Percentiles rank a stretch among this genome's conserved stretches.
Evolutionary conservation across 2,888 invertebrate genomes (phyloP).

Genomic region (Philhelius pedissequus): DNA sequence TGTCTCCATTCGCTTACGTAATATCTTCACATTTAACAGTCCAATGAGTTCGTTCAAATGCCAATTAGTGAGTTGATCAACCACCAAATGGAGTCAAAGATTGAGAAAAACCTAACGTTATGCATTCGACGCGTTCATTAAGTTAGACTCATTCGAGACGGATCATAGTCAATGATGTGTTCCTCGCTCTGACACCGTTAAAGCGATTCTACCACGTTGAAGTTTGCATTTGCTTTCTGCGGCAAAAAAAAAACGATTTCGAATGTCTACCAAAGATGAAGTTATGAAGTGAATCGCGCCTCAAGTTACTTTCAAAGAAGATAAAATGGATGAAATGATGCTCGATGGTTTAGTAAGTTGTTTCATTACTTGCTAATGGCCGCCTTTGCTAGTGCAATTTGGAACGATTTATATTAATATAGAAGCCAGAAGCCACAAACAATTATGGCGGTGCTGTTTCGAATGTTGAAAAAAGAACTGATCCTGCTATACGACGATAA

Average conservation of each 20-base stretch:
- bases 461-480: background rate
- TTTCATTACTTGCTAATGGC: conserved; percentile 45
- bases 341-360: conserved; percentile 54
- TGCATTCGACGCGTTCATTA: background rate
- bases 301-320: conserved; percentile 17
- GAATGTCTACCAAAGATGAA: conserved; percentile 26
- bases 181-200: conserved; percentile 48
- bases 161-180: conserved; percentile 28
- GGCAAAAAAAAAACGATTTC: conserved; percentile 49
- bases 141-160: background rate
- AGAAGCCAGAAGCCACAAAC: background rate
- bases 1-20: conserved; percentile 58
- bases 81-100: conserved; percentile 20
- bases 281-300: background rate
- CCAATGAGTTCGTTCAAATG: conserved; percentile 47
- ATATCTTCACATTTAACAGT: conserved; percentile 51
- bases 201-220: conserved; percentile 27
- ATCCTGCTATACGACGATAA: background rate
- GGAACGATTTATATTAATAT: conserved; percentile 4
- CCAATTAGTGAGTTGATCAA: conserved; percentile 53
- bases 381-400: conserved; percentile 8
- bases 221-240: background rate
- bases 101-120: background rate
- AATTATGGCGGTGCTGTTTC: background rate
- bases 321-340: conserved; percentile 44